A percentile compares a stretch with the other conserved stretches of the same genome.
phyloP scores from a whole-genome alignment of 2,113 vertebrate genomes.

The Falco punctatus region DNA sequence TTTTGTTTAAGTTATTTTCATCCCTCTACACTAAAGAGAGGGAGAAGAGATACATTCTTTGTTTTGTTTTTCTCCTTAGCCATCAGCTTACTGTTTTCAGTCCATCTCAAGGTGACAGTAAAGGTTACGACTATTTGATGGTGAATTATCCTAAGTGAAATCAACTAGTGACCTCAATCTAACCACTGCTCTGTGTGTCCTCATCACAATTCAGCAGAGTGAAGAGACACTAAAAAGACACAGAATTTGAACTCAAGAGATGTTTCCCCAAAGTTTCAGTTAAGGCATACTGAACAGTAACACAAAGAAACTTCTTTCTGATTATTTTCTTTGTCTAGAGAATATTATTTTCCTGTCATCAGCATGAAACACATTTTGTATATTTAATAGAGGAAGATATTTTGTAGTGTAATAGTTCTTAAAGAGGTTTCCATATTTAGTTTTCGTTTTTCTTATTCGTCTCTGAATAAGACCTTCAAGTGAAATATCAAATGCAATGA shows the following conservation, averaged over 20 bases:
- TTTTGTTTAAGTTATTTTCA: not conserved
- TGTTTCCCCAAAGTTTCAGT: not conserved
- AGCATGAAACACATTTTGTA: not conserved
- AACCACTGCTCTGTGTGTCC: not conserved
- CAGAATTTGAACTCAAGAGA: not conserved
- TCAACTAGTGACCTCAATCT: not conserved
- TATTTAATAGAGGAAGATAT: not conserved
- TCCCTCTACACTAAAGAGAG: not conserved
- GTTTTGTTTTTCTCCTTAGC: not conserved
- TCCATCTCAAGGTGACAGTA: not conserved
- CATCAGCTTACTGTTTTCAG: not conserved
- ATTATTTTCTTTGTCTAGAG: not conserved
- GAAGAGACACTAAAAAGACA: not conserved
- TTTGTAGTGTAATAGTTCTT: not conserved
- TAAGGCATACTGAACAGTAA: not conserved
- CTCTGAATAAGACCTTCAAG: not conserved
- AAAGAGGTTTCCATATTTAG: not conserved
- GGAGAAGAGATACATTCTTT: not conserved
- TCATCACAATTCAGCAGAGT: not conserved
- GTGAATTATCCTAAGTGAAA: constrained; percentile 46
- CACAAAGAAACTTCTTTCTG: not conserved
- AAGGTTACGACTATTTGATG: not conserved
- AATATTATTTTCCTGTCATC: not conserved
- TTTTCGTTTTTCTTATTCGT: not conserved
- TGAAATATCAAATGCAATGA: not conserved